These are phyloP conservation scores for Ariolimax columbianus DNA, from an alignment of 2,888 invertebrate species.

Conservation along the genomic window DNA sequence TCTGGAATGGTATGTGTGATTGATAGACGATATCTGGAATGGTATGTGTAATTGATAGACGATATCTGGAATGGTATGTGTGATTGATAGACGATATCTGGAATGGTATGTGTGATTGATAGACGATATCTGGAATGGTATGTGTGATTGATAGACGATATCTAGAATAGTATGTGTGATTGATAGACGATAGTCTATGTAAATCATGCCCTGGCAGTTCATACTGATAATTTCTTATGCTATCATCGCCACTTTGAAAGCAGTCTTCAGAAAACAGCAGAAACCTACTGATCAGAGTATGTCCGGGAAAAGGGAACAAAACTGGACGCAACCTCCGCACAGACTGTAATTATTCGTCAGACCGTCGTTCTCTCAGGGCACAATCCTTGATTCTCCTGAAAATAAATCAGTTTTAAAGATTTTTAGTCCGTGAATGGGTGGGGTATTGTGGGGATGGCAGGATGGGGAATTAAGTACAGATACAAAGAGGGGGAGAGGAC, in stretches of 20 bases:
- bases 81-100: no score
- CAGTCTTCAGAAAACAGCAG: not conserved
- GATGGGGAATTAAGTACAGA: not conserved
- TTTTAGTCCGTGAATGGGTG: not conserved
- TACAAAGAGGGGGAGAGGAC: not conserved
- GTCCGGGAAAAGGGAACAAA: not conserved
- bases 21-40: no score
- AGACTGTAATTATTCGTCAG: slow-evolving; percentile 21
- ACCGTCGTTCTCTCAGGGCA: slow-evolving; percentile 16
- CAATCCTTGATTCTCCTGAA: slow-evolving; percentile 18
- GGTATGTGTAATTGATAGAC: no score
- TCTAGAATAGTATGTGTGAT: no score
- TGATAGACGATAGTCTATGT: no score
- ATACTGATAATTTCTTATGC: not conserved
- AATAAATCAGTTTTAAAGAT: slow-evolving; percentile 22
- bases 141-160: no score
- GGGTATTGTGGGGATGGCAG: not conserved
- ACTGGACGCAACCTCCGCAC: slow-evolving; percentile 21
- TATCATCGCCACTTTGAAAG: not conserved
- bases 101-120: no score
- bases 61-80: no score
- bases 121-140: no score
- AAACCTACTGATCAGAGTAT: not conserved
- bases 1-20: no score
- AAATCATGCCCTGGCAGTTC: no score